These are phyloP conservation scores for Polypterus bichir DNA, from an alignment of 2,113 vertebrate species.

Conservation along the genomic window DNA sequence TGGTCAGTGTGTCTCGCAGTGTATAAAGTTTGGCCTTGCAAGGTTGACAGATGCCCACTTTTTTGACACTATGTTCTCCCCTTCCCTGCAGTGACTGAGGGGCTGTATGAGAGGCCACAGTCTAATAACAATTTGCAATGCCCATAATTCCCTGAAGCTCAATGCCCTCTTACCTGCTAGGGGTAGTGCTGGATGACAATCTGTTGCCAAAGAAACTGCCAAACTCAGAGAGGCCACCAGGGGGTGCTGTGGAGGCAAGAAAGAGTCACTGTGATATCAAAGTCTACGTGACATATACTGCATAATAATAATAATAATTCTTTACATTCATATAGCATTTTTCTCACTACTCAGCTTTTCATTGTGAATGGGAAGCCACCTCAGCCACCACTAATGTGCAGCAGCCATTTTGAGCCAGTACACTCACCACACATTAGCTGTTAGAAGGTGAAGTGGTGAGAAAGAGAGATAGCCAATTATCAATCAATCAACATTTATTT, in stretches of 20 bases:
- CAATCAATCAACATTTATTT: too few species aligned
- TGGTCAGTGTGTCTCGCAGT: too few species aligned
- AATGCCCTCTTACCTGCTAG: conserved; percentile 42
- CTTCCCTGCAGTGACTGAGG: not conserved
- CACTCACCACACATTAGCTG: too few species aligned
- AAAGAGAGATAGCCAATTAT: too few species aligned
- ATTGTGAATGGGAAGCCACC: not conserved
- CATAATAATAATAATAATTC: not conserved
- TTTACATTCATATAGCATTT: too few species aligned
- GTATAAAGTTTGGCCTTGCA: too few species aligned
- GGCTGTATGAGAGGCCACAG: not conserved
- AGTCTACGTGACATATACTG: not conserved
- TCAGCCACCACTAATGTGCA: not conserved
- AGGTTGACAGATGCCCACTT: too few species aligned
- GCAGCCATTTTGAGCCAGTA: too few species aligned
- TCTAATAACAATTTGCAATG: too few species aligned
- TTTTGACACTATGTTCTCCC: not conserved
- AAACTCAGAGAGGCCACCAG: conserved; percentile 51
- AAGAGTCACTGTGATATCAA: conserved; percentile 9
- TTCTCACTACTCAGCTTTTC: not conserved
- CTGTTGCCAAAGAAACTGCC: conserved; percentile 52
- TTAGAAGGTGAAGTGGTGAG: too few species aligned
- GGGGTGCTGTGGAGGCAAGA: conserved; percentile 31
- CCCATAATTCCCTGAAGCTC: too few species aligned
- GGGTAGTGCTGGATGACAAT: conserved; percentile 49